phyloP scores from a whole-genome alignment of 2,113 vertebrate genomes.

The Hippolais icterina region DNA sequence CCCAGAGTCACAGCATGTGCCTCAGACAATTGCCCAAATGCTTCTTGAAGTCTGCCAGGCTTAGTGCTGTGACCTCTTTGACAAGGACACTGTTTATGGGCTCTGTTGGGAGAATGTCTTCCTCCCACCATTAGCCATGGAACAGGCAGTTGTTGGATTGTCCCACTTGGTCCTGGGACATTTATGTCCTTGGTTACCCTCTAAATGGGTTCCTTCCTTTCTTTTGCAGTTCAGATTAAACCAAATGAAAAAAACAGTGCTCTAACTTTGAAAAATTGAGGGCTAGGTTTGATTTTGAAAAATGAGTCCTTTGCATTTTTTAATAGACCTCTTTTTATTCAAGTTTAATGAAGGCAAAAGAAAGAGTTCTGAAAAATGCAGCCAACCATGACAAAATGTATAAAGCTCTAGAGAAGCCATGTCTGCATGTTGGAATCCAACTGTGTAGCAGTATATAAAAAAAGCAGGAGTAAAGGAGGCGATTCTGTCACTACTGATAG shows the following conservation, averaged over 20 bases:
- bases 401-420: neutral
- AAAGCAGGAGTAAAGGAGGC: neutral
- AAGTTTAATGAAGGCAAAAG: slow-evolving; percentile 42
- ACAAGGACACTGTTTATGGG: neutral
- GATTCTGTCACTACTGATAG: neutral
- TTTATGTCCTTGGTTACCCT: neutral
- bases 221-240: neutral
- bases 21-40: neutral
- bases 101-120: neutral
- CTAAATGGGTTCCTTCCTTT: neutral
- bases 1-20: neutral
- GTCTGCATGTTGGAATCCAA: neutral
- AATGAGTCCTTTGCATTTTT: slow-evolving; percentile 11
- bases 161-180: neutral
- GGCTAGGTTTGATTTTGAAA: neutral
- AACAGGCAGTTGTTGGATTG: neutral
- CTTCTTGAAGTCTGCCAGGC: neutral
- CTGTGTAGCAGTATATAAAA: neutral
- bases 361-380: slow-evolving; percentile 27
- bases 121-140: fast-evolving
- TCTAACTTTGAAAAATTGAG: slow-evolving; percentile 6
- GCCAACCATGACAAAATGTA: neutral
- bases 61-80: neutral
- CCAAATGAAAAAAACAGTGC: neutral
- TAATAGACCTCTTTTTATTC: slow-evolving; percentile 25